A percentile compares a stretch with the other conserved stretches of the same genome.
Conservation (phyloP, 2,888 invertebrate species). For the Aleiodes testaceus region DNA sequence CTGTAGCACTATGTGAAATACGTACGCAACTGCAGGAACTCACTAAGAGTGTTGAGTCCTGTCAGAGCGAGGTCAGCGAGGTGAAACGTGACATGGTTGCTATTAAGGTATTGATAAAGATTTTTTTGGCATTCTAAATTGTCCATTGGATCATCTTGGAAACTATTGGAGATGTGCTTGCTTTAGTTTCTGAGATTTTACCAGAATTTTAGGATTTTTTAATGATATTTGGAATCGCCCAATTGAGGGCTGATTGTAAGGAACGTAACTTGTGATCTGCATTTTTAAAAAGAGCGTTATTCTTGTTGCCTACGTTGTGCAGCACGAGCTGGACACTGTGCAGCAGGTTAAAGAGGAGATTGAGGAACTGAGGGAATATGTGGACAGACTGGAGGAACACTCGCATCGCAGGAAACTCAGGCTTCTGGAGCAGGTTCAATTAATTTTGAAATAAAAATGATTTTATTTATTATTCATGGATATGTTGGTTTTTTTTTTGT, state of each 20-base stretch:
- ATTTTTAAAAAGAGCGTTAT: constrained; percentile 40
- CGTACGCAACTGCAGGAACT: constrained; percentile 93
- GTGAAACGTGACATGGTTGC: constrained; percentile 96
- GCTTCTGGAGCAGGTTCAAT: constrained; percentile 89
- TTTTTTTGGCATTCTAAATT: constrained; percentile 3
- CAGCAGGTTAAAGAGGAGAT: constrained; percentile 97
- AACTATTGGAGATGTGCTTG: no score
- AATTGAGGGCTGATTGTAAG: constrained; percentile 17
- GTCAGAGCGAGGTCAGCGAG: constrained; percentile 94
- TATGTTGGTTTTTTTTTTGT: constrained; percentile 28
- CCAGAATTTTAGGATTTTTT: no score
- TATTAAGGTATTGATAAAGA: constrained; percentile 78
- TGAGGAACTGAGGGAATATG: constrained; percentile 93
- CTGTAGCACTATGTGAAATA: constrained; percentile 94
- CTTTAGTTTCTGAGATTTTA: no score
- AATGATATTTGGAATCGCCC: constrained; percentile 28
- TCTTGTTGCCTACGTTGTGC: constrained; percentile 48
- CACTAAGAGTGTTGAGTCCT: constrained; percentile 95
- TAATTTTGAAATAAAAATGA: constrained; percentile 33
- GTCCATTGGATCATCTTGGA: no score
- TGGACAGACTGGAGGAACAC: constrained; percentile 93
- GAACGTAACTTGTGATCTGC: not conserved
- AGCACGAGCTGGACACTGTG: constrained; percentile 92
- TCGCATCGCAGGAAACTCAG: constrained; percentile 91
- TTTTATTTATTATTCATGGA: constrained; percentile 40